Evolutionary conservation across 2,797 vertebrate species (phyloP).

Genomic region (Eospalax fontanierii): DNA sequence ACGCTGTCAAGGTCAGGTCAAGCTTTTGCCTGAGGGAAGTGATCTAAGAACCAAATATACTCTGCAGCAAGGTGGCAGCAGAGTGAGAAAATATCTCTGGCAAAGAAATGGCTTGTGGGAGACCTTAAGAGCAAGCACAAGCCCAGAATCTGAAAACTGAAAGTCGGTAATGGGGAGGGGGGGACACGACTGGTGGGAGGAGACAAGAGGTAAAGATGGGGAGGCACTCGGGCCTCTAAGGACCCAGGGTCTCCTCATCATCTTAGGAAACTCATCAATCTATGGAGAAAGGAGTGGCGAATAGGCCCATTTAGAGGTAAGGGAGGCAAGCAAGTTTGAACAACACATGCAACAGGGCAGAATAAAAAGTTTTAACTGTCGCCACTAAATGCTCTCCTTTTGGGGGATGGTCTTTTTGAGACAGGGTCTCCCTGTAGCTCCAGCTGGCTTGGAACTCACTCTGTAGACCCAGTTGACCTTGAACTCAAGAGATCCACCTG

Average conservation of each 20-base stretch:
- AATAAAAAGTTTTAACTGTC: not conserved
- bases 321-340: not conserved
- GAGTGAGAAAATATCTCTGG: not conserved
- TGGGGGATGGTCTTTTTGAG: no score
- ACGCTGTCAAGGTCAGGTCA: not conserved
- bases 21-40: not conserved
- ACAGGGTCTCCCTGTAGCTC: no score
- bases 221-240: not conserved
- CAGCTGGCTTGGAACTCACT: no score
- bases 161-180: not conserved
- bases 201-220: not conserved
- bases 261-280: not conserved
- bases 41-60: not conserved
- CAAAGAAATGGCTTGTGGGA: not conserved
- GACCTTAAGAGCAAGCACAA: not conserved
- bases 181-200: no score
- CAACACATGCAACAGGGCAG: not conserved
- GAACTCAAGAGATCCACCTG: no score
- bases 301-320: no score
- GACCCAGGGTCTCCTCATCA: not conserved
- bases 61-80: not conserved
- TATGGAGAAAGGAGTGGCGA: not conserved
- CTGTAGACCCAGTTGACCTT: no score
- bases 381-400: no score
- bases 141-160: not conserved